A percentile compares a stretch with the other conserved stretches of the same genome.
Evolutionary conservation across 2,797 vertebrate genomes (phyloP).

Genomic region (Pitangus sulphuratus): DNA sequence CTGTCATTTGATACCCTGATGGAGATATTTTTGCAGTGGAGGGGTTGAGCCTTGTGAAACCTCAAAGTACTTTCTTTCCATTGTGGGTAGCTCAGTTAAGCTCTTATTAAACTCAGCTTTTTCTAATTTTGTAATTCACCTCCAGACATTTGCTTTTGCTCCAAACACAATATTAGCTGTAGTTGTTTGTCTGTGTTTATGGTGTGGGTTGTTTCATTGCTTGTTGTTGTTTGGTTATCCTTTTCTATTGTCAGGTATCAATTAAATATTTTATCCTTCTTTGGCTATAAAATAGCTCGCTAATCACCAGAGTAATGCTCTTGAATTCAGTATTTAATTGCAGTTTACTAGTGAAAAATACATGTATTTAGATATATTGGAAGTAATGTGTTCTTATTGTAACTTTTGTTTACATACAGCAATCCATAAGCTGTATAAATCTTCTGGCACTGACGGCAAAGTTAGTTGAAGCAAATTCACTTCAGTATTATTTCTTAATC

Average conservation of each 20-base stretch:
- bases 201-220: neutral
- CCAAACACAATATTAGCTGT: slow-evolving; percentile 34
- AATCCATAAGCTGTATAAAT: neutral
- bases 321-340: neutral
- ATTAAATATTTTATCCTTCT: slow-evolving; percentile 13
- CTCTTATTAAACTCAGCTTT: slow-evolving; percentile 39
- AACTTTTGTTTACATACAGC: neutral
- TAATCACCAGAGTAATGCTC: neutral
- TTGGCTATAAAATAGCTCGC: neutral
- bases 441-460: slow-evolving; percentile 24
- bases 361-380: neutral
- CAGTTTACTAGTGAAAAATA: neutral
- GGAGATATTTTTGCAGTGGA: neutral
- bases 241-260: neutral
- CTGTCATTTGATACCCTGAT: slow-evolving; percentile 20
- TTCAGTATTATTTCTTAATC: slow-evolving; percentile 54
- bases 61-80: slow-evolving; percentile 58
- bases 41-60: neutral
- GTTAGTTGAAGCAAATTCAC: slow-evolving; percentile 26
- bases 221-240: neutral
- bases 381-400: neutral
- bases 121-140: slow-evolving; percentile 52
- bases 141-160: slow-evolving; percentile 52
- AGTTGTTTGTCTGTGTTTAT: slow-evolving; percentile 35
- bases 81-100: slow-evolving; percentile 20